A percentile compares a stretch with the other conserved stretches of the same genome.
Conservation (phyloP, 2,888 invertebrate genomes). For the Aspidiotus destructor region DNA sequence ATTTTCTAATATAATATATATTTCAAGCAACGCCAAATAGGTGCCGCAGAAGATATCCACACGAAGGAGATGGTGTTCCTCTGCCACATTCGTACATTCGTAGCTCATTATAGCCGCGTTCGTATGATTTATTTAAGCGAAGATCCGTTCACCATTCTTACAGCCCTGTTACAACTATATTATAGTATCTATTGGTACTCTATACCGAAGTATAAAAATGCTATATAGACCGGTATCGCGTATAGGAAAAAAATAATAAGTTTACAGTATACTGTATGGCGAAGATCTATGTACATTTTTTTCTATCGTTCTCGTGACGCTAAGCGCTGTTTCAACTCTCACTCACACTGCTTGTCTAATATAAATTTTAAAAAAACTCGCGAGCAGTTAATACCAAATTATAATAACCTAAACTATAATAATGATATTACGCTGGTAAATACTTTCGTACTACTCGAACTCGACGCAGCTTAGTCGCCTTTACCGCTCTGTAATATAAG, state of each 20-base stretch:
- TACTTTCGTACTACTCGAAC: not conserved
- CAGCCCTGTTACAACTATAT: slow-evolving; percentile 1
- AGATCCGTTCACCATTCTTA: slow-evolving; percentile 20
- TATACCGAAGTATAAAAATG: slow-evolving; percentile 2
- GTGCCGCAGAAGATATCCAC: slow-evolving; percentile 9
- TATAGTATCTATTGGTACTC: slow-evolving; percentile 1
- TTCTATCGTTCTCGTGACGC: slow-evolving; percentile 2
- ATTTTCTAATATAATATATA: slow-evolving; percentile 32
- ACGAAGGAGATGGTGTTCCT: too few relatives aligned
- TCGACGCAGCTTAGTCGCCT: not conserved
- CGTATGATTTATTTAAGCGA: slow-evolving; percentile 29
- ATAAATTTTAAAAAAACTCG: not conserved
- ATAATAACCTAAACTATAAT: not conserved
- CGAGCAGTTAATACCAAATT: not conserved
- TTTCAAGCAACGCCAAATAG: slow-evolving; percentile 15
- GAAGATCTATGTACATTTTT: slow-evolving; percentile 5
- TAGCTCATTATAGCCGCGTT: slow-evolving; percentile 2
- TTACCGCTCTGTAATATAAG: not conserved
- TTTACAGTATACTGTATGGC: too few relatives aligned
- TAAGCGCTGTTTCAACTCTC: not conserved
- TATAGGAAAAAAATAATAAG: too few relatives aligned
- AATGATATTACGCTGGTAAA: not conserved
- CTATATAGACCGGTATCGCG: not conserved
- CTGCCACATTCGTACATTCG: too few relatives aligned
- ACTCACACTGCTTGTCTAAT: not conserved